Conservation (phyloP, 2,888 invertebrate genomes). For the Acrobasis repandana region DNA sequence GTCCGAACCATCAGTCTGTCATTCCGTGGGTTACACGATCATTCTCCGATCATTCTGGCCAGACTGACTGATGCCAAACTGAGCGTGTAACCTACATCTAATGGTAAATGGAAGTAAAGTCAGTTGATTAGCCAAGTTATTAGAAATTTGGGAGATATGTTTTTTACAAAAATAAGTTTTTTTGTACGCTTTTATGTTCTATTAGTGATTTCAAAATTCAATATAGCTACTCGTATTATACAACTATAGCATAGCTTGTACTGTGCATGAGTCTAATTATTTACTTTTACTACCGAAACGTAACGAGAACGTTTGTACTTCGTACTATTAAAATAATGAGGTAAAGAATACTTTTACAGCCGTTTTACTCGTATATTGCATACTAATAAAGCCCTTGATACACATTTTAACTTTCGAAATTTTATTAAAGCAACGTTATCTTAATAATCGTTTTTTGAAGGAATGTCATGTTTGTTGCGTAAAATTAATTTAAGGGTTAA, state of each 20-base stretch:
- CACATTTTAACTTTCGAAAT: neutral
- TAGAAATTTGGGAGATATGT: no score
- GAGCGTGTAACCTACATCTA: no score
- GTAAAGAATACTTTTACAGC: conserved; percentile 18
- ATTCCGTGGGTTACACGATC: no score
- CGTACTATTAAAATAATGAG: conserved; percentile 19
- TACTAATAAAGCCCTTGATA: conserved; percentile 8
- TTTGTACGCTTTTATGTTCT: no score
- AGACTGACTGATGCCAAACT: no score
- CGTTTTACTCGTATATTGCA: conserved; percentile 8
- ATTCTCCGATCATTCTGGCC: no score
- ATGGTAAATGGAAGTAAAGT: no score
- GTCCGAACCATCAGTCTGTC: no score
- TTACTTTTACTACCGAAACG: conserved; percentile 22
- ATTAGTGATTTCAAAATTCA: no score
- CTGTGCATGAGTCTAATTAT: neutral
- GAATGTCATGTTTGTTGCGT: neutral
- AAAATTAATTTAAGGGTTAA: neutral
- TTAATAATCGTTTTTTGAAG: neutral
- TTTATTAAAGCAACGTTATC: neutral
- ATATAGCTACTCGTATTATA: no score
- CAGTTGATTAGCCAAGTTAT: no score
- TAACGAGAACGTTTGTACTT: conserved; percentile 17
- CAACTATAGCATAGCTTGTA: neutral
- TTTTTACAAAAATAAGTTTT: no score